phyloP scores from a whole-genome alignment of 2,797 vertebrate species.

The Scarus forsteni region DNA sequence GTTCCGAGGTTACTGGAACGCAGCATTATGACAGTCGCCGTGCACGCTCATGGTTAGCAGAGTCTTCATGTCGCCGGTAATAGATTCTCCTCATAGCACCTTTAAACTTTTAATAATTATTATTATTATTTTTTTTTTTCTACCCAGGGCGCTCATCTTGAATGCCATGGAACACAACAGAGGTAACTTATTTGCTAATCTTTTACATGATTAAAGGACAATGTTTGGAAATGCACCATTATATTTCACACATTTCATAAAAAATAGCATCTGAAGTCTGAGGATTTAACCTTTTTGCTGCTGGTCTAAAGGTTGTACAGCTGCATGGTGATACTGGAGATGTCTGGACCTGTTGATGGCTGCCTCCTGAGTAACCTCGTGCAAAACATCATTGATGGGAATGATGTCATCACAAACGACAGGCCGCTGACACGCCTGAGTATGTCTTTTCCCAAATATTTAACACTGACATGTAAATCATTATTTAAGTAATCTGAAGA shows the following conservation, averaged over 20 bases:
- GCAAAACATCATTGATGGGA: conserved; percentile 12
- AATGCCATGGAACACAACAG: conserved; percentile 58
- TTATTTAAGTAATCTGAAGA: background rate
- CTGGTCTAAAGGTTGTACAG: conserved; percentile 56
- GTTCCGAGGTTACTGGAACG: too few relatives aligned
- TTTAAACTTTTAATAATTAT: too few relatives aligned
- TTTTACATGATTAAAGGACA: background rate
- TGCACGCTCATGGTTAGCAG: too few relatives aligned
- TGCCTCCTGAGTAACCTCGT: conserved; percentile 57
- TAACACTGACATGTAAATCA: too few relatives aligned
- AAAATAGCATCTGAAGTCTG: background rate
- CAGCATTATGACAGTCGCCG: too few relatives aligned
- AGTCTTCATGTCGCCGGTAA: too few relatives aligned
- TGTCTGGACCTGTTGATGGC: conserved; percentile 46
- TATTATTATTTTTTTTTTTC: conserved; percentile 22
- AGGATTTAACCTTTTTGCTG: background rate
- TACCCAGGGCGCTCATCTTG: conserved; percentile 63
- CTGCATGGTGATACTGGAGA: conserved; percentile 75
- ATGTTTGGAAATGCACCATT: background rate
- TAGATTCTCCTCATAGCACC: too few relatives aligned
- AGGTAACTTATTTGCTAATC: conserved; percentile 57
- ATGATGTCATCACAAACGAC: conserved; percentile 12
- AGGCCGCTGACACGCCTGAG: conserved; percentile 55
- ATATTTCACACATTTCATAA: too few relatives aligned
- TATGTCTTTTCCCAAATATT: conserved; percentile 46